These are phyloP conservation scores for Philonicus albiceps DNA, from an alignment of 2,888 invertebrate species.

Conservation along the genomic window DNA sequence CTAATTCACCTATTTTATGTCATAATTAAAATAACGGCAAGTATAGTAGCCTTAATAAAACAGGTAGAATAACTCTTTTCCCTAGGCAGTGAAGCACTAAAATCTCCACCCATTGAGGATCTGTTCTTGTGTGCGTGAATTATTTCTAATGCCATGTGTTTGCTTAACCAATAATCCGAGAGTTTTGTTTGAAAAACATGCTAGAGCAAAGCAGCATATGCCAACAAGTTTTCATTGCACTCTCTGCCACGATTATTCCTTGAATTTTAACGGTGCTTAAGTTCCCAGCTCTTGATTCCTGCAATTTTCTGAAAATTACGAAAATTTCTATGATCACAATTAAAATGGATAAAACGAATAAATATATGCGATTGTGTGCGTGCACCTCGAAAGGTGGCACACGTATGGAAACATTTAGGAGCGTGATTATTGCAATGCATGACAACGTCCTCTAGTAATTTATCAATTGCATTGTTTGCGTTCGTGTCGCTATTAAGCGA, in stretches of 20 bases:
- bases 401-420: neutral
- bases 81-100: neutral
- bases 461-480: neutral
- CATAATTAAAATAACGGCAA: constrained; percentile 30
- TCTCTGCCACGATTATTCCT: neutral
- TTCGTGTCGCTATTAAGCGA: neutral
- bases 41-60: neutral
- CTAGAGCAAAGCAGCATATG: neutral
- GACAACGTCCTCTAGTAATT: neutral
- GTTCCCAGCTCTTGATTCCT: neutral
- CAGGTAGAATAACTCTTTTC: constrained; percentile 11
- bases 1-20: constrained; percentile 17
- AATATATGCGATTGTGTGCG: neutral
- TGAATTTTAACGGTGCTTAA: neutral
- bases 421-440: neutral
- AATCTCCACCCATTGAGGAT: neutral
- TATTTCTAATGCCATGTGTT: neutral
- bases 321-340: neutral
- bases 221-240: neutral
- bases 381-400: neutral
- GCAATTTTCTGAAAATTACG: neutral
- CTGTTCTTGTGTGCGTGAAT: neutral
- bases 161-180: neutral
- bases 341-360: neutral
- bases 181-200: neutral